A percentile compares a stretch with the other conserved stretches of the same genome.
These are phyloP conservation scores for Macrotis lagotis DNA, from an alignment of 2,113 vertebrate genomes.

Conservation along the genomic window DNA sequence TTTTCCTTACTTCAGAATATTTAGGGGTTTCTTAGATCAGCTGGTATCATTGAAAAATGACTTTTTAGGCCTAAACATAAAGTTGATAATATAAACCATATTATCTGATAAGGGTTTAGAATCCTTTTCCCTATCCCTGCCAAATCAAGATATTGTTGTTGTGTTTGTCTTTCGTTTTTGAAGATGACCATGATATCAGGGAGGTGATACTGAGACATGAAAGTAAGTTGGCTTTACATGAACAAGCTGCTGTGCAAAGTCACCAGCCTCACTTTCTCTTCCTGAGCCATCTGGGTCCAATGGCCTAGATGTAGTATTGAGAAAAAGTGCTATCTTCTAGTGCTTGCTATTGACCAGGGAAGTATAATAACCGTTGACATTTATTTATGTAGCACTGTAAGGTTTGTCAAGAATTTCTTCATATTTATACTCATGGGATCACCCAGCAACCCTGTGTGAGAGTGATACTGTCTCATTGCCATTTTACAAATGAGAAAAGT, in stretches of 20 bases:
- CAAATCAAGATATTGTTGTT: too few relatives aligned
- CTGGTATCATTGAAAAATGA: constrained; percentile 4
- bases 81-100: constrained; percentile 33
- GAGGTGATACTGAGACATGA: too few relatives aligned
- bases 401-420: neutral
- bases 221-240: too few relatives aligned
- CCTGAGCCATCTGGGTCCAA: too few relatives aligned
- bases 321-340: neutral
- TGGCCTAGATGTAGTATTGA: constrained; percentile 33
- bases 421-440: neutral
- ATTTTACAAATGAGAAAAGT: neutral
- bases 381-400: neutral
- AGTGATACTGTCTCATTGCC: neutral
- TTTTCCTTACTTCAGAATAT: constrained; percentile 12
- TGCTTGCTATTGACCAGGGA: neutral
- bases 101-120: constrained; percentile 46
- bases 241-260: too few relatives aligned
- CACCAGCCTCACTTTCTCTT: too few relatives aligned
- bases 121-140: constrained; percentile 52
- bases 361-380: neutral
- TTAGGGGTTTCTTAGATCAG: constrained; percentile 16
- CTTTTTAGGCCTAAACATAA: constrained; percentile 38
- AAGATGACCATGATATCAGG: too few relatives aligned
- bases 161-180: too few relatives aligned
- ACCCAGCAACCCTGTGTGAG: neutral